Conservation (phyloP, 1,140 invertebrate genomes). For the Mya arenaria region DNA sequence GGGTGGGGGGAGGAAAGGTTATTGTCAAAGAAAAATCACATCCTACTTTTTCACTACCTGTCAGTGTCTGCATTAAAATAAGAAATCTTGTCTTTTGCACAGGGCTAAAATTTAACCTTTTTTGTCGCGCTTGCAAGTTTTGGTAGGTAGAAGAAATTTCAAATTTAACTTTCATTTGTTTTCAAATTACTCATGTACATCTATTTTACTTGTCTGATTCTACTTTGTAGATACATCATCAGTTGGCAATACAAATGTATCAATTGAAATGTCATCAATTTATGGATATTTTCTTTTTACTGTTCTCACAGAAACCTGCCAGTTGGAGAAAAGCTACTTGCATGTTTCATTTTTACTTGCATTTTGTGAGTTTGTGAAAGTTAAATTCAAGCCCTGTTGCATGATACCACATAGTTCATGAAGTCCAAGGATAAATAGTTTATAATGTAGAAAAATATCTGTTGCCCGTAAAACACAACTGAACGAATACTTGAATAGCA, state of each 20-base stretch:
- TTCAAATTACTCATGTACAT: constrained; percentile 38
- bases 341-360: constrained; percentile 30
- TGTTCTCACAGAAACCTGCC: constrained; percentile 25
- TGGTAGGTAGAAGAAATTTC: constrained; percentile 18
- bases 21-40: constrained; percentile 24
- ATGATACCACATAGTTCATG: constrained; percentile 29
- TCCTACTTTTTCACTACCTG: constrained; percentile 25
- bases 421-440: constrained; percentile 25
- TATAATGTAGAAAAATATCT: constrained; percentile 26
- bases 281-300: constrained; percentile 33
- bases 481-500: constrained; percentile 23
- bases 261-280: constrained; percentile 33
- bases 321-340: constrained; percentile 25
- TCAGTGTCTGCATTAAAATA: constrained; percentile 27
- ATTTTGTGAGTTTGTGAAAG: constrained; percentile 30
- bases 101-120: constrained; percentile 29
- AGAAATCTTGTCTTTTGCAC: constrained; percentile 29
- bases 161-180: constrained; percentile 30
- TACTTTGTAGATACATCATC: constrained; percentile 28
- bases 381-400: constrained; percentile 24
- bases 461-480: constrained; percentile 23
- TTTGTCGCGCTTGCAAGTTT: constrained; percentile 25
- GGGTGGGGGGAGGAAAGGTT: constrained; percentile 21
- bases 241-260: constrained; percentile 36
- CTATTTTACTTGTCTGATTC: constrained; percentile 32